These are phyloP conservation scores for human (Homo sapiens) DNA, from an alignment of 2,113 vertebrate genomes.

Conservation along the genomic window GRCh38 chr2:171751501-171752000, in stretches of 20 bases:
- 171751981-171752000: conserved; percentile 80
- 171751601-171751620: conserved; percentile 15
- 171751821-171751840: conserved; percentile 47
- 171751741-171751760: not conserved
- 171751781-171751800: conserved; percentile 13
- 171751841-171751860: conserved; percentile 64
- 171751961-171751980: conserved; percentile 71
- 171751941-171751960: conserved; percentile 77
- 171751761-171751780: not conserved
- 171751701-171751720: not conserved
- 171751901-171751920: conserved; percentile 72
- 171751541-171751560: conserved; percentile 17
- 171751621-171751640: conserved; percentile 37
- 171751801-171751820: not conserved
- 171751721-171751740: not conserved
- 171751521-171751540: conserved; percentile 1
- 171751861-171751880: conserved; percentile 55
- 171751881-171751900: conserved; percentile 62
- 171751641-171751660: not conserved
- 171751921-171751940: conserved; percentile 75
- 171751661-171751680: conserved; percentile 34
- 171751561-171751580: not conserved
- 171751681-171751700: conserved; percentile 9
- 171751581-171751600: conserved; percentile 31
- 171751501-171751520: conserved; percentile 15